Evolutionary conservation across 2,797 vertebrate species (phyloP), one percentile per base, ranked within the genome.

Genomic region (Picus viridis): DNA sequence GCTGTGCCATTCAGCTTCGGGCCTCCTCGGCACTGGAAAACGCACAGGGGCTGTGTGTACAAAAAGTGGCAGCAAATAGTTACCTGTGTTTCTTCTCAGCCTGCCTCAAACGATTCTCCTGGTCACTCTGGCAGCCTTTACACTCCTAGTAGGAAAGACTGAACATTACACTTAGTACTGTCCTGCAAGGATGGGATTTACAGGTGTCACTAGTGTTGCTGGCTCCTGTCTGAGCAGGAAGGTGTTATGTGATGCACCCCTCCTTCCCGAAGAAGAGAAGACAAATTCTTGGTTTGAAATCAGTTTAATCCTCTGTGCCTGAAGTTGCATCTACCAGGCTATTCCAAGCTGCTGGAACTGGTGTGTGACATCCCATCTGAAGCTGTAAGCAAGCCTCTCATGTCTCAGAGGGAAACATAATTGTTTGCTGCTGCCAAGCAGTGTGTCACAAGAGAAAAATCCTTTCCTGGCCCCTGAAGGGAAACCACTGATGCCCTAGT

Each of bases 341-440:
- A 12, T 80, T 83, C 70, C 65, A 64, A 51, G 69, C 70, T 70
- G 69, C 34, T 90, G n/a, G 71, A 79, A 63, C 61, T 78, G 64
- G 24, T 88, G 47, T 6, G 2, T 68, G 71, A 49, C 53, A 51
- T 88, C 73, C 51, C 45, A 24, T 79, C 51, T 0, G 1, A 56
- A 81, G 62, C 86, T 80, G 61, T 83, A 93, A 94, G 65, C 75
- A 87, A 87, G 41, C 23, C 62, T 95, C 51, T 70, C 0, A 0
- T 71, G 62, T 94, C 92, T 58, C 79, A 80, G 79, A 89, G 72
- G 90, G 80, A 87, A 90, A 87, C 62, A 92, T 71, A 92, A 89
- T 80, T 69, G 41, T 85, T 93, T 26, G 1, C 78, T 69, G 63
- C 39, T 93, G 89, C 90, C 92, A 95, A 64, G 32, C 17, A 41